Percentiles rank a stretch among this genome's conserved stretches.
Evolutionary conservation across 2,888 invertebrate genomes (phyloP).

Genomic region (Trichopoda pennipes): DNA sequence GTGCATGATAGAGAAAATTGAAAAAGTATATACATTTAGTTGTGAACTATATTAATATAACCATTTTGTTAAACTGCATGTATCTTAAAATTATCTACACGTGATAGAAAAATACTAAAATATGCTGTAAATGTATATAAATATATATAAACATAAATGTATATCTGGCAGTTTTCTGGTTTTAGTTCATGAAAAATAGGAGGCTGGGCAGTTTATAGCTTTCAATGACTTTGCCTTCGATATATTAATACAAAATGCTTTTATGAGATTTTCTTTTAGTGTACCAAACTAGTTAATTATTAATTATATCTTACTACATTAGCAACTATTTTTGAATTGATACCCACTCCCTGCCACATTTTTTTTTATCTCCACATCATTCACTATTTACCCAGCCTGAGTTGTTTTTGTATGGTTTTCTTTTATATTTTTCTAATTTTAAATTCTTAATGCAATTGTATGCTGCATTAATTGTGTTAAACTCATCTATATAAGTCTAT

Average conservation of each 20-base stretch:
- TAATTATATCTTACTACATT: conserved; percentile 17
- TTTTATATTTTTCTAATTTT: conserved; percentile 6
- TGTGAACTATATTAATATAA: too few relatives aligned
- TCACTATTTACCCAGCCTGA: conserved; percentile 39
- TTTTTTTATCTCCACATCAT: conserved; percentile 27
- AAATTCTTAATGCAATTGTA: conserved; percentile 55
- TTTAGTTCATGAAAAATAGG: too few relatives aligned
- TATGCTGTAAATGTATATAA: too few relatives aligned
- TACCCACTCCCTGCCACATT: conserved; percentile 34
- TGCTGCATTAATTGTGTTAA: conserved; percentile 61
- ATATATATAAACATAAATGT: too few relatives aligned
- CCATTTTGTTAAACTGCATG: too few relatives aligned
- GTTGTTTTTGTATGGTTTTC: conserved; percentile 26
- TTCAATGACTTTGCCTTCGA: not conserved
- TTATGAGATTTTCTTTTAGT: not conserved
- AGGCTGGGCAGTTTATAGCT: too few relatives aligned
- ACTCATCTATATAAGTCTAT: conserved; percentile 42
- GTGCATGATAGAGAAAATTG: too few relatives aligned
- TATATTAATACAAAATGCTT: not conserved
- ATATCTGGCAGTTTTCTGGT: too few relatives aligned
- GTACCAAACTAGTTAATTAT: not conserved
- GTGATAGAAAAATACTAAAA: too few relatives aligned
- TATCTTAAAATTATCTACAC: too few relatives aligned
- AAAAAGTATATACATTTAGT: too few relatives aligned
- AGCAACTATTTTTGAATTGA: conserved; percentile 47